Evolutionary conservation across 2,888 invertebrate species (phyloP), one percentile per base, ranked within the genome.

Genomic region (Pycnomerus fuliginosus): DNA sequence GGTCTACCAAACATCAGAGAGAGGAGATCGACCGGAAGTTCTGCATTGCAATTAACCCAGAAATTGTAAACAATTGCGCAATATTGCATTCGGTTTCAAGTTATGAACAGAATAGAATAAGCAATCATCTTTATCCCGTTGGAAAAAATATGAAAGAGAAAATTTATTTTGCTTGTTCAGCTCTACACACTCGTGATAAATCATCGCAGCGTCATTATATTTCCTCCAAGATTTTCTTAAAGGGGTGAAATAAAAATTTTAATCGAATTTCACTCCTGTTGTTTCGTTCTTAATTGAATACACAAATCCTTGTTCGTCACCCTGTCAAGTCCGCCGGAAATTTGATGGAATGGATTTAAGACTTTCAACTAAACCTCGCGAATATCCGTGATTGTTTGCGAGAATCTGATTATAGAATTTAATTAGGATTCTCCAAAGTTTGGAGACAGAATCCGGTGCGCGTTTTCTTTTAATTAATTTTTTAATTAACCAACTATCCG

Each of bases 391-490:
- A 41, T 34, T 34, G 41, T 41, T 40, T 41, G 34, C 8, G 28
- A 34, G 14, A 28, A 39, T 39, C 25, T 31, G 39, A 39, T 39
- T 39, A 41, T 41, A 34, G 34, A 41, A 34, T 41, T 41, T 41
- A 41, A 41, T 41, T 41, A 41, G 34, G 15, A 28, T 34, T 28
- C 34, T 34, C 22, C 12, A 27, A 10, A 34, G 27, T 27, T 33
- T 33, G 7, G 20, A 32, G 16, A 38, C 11, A 11, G n/a, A 20
- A n/a, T 16, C 31, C 5, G 32, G 14, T 3, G 3, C 20, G 28
- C 11, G 16, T 39, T 39, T 39, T 39, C 34, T 27, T 41, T 41
- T 41, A 41, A 41, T 41, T 41, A 41, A 41, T 25, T 41, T 41
- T 41, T 34, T 34, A 33, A 41, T 41, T 27, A 41, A 38, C n/a